Conservation (phyloP, 2,797 vertebrate genomes). For the Poecilia wingei region DNA sequence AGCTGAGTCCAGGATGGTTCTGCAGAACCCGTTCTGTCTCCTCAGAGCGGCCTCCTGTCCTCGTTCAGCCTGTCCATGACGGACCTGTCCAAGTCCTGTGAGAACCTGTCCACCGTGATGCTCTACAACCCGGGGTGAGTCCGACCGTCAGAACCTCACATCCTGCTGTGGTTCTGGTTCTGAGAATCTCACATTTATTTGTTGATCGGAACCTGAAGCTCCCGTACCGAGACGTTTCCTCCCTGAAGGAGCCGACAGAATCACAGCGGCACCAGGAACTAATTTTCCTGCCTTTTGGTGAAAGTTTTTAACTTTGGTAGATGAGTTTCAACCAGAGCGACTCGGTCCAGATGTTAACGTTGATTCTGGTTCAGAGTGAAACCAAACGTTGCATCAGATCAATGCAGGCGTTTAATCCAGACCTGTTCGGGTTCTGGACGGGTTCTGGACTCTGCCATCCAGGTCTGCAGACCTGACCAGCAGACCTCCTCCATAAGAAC, state of each 20-base stretch:
- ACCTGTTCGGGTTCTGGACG: too few species aligned
- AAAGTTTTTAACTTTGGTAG: not conserved
- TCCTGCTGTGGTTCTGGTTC: slow-evolving; percentile 16
- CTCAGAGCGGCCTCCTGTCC: slow-evolving; percentile 91
- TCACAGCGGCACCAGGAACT: not conserved
- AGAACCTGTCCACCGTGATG: slow-evolving; percentile 94
- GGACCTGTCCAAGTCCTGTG: slow-evolving; percentile 92
- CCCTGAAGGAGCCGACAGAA: not conserved
- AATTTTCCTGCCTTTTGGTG: not conserved
- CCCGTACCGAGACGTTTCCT: not conserved
- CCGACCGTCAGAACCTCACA: rapidly evolving
- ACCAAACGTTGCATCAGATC: not conserved
- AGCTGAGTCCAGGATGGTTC: too few species aligned
- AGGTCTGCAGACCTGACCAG: too few species aligned
- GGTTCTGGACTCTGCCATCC: not conserved
- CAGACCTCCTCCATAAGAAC: too few species aligned
- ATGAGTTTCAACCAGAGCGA: too few species aligned
- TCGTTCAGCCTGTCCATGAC: slow-evolving; percentile 96
- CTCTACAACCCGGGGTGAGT: slow-evolving; percentile 96
- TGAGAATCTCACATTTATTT: not conserved
- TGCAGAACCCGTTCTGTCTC: not conserved
- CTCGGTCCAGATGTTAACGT: not conserved
- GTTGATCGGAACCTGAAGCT: not conserved
- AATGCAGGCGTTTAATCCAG: too few species aligned
- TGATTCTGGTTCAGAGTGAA: not conserved